These are phyloP conservation scores for Philereme transversata DNA, from an alignment of 2,888 invertebrate genomes.

Conservation along the genomic window DNA sequence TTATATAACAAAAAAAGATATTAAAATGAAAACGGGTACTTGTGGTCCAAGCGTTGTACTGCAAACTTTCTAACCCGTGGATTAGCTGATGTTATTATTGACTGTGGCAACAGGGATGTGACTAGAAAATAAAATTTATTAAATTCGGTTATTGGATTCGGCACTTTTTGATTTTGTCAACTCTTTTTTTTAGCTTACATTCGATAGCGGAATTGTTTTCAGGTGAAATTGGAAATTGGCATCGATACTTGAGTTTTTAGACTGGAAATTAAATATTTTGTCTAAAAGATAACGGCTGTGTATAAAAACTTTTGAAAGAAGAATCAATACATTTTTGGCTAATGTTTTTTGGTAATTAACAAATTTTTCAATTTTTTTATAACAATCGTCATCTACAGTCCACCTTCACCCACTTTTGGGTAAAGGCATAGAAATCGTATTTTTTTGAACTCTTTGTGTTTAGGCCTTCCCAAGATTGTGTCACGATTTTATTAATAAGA, in stretches of 20 bases:
- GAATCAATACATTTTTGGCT: too few species aligned
- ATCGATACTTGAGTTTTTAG: background rate
- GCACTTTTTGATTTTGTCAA: conserved; percentile 4
- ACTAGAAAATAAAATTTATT: conserved; percentile 37
- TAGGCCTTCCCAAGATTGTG: too few species aligned
- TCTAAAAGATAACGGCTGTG: too few species aligned
- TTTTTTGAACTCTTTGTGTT: too few species aligned
- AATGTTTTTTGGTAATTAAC: too few species aligned
- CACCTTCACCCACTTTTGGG: too few species aligned
- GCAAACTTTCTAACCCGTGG: conserved; percentile 28
- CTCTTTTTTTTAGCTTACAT: background rate
- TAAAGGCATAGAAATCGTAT: too few species aligned
- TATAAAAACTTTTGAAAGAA: too few species aligned
- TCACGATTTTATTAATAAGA: too few species aligned
- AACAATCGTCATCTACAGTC: too few species aligned
- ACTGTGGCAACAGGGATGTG: conserved; percentile 37
- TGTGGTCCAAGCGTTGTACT: conserved; percentile 33
- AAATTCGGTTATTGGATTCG: conserved; percentile 16
- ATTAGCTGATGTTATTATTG: conserved; percentile 36
- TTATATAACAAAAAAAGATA: background rate
- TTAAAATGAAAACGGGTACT: conserved; percentile 1
- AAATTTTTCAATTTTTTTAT: too few species aligned
- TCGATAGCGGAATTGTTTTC: background rate
- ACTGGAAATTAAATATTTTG: too few species aligned
- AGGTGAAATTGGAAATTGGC: background rate